Conservation (phyloP, 1,140 invertebrate species). For the Xylocopa sonorina region DNA sequence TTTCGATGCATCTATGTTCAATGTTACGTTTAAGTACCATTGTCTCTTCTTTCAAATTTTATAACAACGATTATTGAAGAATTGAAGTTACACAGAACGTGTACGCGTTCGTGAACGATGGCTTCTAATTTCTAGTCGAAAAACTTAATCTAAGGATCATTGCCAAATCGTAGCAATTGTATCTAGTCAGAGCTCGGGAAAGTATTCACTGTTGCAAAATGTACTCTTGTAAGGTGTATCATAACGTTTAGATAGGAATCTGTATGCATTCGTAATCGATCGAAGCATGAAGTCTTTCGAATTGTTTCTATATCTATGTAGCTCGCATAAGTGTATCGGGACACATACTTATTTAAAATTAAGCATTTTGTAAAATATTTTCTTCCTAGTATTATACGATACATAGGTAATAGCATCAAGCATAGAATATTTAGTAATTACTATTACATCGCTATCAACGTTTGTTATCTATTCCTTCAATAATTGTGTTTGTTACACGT, state of each 20-base stretch:
- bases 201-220: not conserved
- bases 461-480: conserved; percentile 2
- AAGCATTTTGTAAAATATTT: too few species aligned
- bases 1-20: too few species aligned
- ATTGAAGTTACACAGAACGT: not conserved
- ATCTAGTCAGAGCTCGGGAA: conserved; percentile 1
- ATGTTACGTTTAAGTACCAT: too few species aligned
- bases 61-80: too few species aligned
- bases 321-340: not conserved
- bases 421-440: too few species aligned
- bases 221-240: not conserved
- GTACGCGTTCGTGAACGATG: not conserved
- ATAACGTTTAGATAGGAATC: not conserved
- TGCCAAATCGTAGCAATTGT: conserved; percentile 13
- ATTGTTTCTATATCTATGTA: too few species aligned
- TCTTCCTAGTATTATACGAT: too few species aligned
- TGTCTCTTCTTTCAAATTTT: too few species aligned
- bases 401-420: too few species aligned
- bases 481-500: not conserved
- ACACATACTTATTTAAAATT: too few species aligned
- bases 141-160: not conserved
- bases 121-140: conserved; percentile 17
- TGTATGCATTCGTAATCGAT: not conserved
- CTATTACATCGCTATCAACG: not conserved
- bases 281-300: not conserved